Evolutionary conservation across 1,140 invertebrate genomes (phyloP).

Genomic region (Pseudomyrmex pallidus): DNA sequence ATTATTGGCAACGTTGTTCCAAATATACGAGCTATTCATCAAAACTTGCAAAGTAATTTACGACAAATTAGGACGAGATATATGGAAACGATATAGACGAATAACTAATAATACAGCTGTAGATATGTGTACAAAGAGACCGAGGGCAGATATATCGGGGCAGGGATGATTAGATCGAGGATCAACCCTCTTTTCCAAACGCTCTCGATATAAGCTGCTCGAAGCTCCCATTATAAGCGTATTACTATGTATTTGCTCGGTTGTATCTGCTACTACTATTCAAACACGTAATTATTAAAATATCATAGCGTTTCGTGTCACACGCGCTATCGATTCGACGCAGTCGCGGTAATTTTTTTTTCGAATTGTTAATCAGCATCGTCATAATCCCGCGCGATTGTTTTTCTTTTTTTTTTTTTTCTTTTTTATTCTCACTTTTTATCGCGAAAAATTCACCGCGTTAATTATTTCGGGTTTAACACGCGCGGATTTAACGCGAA

Average conservation of each 20-base stretch:
- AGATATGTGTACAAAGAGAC: neutral
- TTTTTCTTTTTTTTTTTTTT: neutral
- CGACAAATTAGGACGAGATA: no score
- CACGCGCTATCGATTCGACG: no score
- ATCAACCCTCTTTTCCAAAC: neutral
- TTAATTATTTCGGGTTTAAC: conserved; percentile 25
- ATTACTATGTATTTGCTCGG: neutral
- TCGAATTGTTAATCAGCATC: no score
- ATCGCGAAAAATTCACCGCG: neutral
- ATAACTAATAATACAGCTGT: conserved; percentile 14
- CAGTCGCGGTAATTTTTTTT: no score
- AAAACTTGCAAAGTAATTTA: no score
- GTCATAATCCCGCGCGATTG: neutral
- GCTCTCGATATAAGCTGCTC: neutral
- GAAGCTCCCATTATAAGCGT: neutral
- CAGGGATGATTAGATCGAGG: neutral
- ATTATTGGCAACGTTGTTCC: neutral
- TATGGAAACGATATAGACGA: neutral
- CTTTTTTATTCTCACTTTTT: neutral
- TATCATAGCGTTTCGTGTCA: no score
- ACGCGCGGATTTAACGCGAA: neutral
- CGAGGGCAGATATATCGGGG: conserved; percentile 1
- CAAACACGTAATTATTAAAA: neutral
- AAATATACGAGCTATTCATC: no score
- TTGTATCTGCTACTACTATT: neutral